phyloP scores from a whole-genome alignment of 2,113 vertebrate species.

The Corythornis vintsioides region DNA sequence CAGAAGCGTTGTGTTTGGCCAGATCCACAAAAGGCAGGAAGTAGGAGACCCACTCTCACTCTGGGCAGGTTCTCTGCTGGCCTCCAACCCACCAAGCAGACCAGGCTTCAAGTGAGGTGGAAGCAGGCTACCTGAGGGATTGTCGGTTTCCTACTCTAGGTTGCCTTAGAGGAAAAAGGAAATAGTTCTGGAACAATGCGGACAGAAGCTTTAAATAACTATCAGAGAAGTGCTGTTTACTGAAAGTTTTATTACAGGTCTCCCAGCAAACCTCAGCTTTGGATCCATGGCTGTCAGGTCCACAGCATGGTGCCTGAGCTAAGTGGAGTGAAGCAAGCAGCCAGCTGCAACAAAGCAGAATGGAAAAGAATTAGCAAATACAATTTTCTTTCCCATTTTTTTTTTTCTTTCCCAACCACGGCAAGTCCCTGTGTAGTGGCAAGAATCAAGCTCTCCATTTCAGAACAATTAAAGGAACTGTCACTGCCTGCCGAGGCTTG shows the following conservation, averaged over 20 bases:
- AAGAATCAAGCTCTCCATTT: not conserved
- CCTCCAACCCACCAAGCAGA: not conserved
- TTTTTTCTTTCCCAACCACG: too few relatives aligned
- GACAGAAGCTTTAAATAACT: slow-evolving; percentile 14
- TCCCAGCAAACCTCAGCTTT: not conserved
- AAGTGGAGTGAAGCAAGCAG: fast-evolving
- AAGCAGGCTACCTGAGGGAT: not conserved
- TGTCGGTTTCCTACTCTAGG: not conserved
- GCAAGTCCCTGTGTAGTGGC: fast-evolving
- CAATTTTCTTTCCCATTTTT: not conserved
- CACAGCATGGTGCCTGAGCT: fast-evolving
- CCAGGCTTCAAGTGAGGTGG: not conserved
- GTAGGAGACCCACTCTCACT: not conserved
- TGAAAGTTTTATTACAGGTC: not conserved
- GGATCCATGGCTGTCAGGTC: not conserved
- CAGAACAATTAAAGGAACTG: not conserved
- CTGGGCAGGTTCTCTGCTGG: not conserved
- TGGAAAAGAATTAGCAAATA: not conserved
- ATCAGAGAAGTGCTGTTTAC: not conserved
- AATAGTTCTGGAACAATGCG: slow-evolving; percentile 16
- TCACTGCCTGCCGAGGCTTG: not conserved
- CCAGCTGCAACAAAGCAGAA: not conserved
- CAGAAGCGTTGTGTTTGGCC: not conserved
- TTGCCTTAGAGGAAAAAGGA: slow-evolving; percentile 52
- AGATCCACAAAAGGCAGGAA: slow-evolving; percentile 1